A percentile compares a stretch with the other conserved stretches of the same genome.
These are phyloP conservation scores for Nomada goodeniana DNA, from an alignment of 2,888 invertebrate species.

Conservation along the genomic window DNA sequence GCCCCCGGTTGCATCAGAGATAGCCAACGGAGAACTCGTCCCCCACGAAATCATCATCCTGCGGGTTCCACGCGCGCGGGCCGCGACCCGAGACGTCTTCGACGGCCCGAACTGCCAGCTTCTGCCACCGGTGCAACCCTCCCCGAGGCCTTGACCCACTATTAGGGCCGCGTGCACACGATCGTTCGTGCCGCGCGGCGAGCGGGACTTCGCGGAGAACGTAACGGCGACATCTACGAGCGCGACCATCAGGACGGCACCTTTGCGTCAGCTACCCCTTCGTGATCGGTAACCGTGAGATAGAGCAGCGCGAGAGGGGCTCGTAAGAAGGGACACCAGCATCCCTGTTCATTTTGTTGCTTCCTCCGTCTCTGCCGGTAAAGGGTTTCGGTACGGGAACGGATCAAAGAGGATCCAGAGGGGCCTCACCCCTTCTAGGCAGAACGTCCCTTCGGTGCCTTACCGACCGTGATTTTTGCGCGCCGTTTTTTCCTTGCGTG, in stretches of 20 bases:
- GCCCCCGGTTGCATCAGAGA: constrained; percentile 76
- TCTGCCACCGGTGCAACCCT: constrained; percentile 32
- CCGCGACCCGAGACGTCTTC: neutral
- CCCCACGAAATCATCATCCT: constrained; percentile 3
- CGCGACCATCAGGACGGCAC: neutral
- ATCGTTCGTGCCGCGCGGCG: neutral
- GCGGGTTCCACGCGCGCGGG: neutral
- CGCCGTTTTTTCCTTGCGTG: neutral
- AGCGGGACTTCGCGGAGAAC: neutral
- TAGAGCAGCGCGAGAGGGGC: neutral
- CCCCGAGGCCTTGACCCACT: constrained; percentile 72
- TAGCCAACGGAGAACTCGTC: constrained; percentile 35
- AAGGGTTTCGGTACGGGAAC: constrained; percentile 39
- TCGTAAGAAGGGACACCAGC: neutral
- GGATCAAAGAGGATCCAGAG: constrained; percentile 12
- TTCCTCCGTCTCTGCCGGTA: constrained; percentile 61
- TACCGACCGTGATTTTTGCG: constrained; percentile 47
- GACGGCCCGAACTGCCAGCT: constrained; percentile 40
- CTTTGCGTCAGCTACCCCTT: neutral
- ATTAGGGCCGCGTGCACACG: constrained; percentile 27
- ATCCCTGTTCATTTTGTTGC: constrained; percentile 15
- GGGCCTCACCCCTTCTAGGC: neutral
- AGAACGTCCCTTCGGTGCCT: neutral
- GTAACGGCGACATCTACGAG: constrained; percentile 59
- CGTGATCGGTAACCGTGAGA: constrained; percentile 60